Base-by-base conservation (phyloP, 2,797 vertebrate genomes). In the Sebastes minor region DNA sequence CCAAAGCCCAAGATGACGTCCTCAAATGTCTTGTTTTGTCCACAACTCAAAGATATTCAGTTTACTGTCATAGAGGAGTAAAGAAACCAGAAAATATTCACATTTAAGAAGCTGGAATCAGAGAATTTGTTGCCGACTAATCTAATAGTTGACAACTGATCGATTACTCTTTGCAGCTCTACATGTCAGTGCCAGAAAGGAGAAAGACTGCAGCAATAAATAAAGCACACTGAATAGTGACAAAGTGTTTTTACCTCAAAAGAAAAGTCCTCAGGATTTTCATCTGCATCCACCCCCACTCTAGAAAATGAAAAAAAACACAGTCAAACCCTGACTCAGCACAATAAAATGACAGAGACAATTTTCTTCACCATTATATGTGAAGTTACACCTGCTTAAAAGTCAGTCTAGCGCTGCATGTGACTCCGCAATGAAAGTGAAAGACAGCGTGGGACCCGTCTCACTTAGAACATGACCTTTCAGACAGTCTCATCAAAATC, bases 211-310 rank as follows among this genome's bases (percentile, higher is more conserved):
- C 1, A n/a, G 22, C 9, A 71, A 76, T 22, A 33, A 71, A 82
- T 33, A 23, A 57, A 63, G 16, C 64, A 68, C 8, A 64, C 11
- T 57, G 28, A 25, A 65, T 10, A 9, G 23, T 52, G 32, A 18
- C 25, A 61, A 65, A 28, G 25, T 8, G 42, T 6, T 63, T 91
- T 93, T 96, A 95, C 96, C 96, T 97, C 91, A 32, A 71, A 82
- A 74, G 89, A 78, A 80, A 87, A 83, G 62, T 91, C 86, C 73
- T 95, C 95, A 71, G 92, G 81, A 55, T 90, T 93, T 86, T 95
- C 95, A 65, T 96, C 95, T 82, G 89, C 90, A 83, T 97, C 95
- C 70, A 96, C 42, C 2, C 92, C 94, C 72, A 95, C 91, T 89
- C 96, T 76, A 63, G 60, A 80, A 71, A 71, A 86, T 76, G 9